A percentile compares a stretch with the other conserved stretches of the same genome.
Evolutionary conservation across 37 sponge, comb jelly and placozoan species (phyloP).

Genomic region (Ianthella basta): DNA sequence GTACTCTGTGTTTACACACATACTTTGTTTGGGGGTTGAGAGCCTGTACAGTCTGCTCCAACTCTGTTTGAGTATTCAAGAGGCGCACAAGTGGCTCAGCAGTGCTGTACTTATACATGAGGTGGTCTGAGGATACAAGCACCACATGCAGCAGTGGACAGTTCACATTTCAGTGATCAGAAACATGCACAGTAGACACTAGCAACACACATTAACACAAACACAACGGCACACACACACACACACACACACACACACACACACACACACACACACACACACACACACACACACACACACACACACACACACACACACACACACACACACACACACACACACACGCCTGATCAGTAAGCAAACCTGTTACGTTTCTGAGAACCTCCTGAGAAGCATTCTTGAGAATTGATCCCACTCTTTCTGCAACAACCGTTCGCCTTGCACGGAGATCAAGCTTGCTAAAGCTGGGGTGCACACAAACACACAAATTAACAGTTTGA

Average conservation of each 20-base stretch:
- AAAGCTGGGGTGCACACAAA: not conserved
- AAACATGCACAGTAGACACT: not conserved
- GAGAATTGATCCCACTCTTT: too few relatives aligned
- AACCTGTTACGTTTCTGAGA: conserved; percentile 24
- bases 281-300: conserved; percentile 4
- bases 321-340: conserved; percentile 9
- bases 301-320: not conserved
- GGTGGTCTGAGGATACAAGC: too few relatives aligned
- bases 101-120: too few relatives aligned
- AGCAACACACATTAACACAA: not conserved
- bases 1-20: too few relatives aligned
- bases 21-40: too few relatives aligned
- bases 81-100: too few relatives aligned
- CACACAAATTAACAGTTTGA: not conserved
- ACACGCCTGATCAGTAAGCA: not conserved
- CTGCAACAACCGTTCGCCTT: not conserved
- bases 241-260: conserved; percentile 2
- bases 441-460: not conserved
- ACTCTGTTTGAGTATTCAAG: too few relatives aligned
- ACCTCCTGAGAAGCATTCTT: not conserved
- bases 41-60: too few relatives aligned
- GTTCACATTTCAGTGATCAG: too few relatives aligned
- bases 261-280: conserved; percentile 3
- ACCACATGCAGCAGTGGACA: too few relatives aligned
- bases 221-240: not conserved